phyloP scores from a whole-genome alignment of 2,888 invertebrate species.

The Cyrtodaria siliqua region DNA sequence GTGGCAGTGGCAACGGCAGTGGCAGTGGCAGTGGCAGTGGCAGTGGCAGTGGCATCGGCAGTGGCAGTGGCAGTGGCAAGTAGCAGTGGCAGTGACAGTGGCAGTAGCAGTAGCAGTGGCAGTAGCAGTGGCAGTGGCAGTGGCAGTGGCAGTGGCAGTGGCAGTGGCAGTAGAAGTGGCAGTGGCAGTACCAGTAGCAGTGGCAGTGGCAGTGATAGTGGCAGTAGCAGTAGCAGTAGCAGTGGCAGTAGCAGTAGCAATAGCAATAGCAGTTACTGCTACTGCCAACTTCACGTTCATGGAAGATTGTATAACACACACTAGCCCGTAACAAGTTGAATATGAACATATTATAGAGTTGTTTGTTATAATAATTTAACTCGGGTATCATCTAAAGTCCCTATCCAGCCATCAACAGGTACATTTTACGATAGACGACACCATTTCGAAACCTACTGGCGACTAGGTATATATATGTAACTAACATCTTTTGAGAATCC shows the following conservation, averaged over 20 bases:
- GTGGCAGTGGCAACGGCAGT: neutral
- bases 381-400: no score
- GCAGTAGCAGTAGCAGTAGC: neutral
- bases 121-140: neutral
- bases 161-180: slow-evolving; percentile 8
- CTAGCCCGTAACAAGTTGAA: no score
- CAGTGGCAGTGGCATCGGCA: neutral
- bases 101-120: neutral
- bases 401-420: no score
- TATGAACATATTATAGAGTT: no score
- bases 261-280: neutral
- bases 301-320: no score
- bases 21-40: neutral
- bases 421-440: no score
- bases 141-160: neutral
- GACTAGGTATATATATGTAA: no score
- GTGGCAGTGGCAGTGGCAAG: slow-evolving; percentile 7
- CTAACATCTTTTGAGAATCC: no score
- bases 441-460: no score
- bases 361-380: no score
- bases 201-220: neutral
- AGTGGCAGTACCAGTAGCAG: neutral
- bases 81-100: no score
- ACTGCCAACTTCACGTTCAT: no score
- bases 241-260: neutral